phyloP scores from a whole-genome alignment of 2,888 invertebrate species.

The Erannis defoliaria region DNA sequence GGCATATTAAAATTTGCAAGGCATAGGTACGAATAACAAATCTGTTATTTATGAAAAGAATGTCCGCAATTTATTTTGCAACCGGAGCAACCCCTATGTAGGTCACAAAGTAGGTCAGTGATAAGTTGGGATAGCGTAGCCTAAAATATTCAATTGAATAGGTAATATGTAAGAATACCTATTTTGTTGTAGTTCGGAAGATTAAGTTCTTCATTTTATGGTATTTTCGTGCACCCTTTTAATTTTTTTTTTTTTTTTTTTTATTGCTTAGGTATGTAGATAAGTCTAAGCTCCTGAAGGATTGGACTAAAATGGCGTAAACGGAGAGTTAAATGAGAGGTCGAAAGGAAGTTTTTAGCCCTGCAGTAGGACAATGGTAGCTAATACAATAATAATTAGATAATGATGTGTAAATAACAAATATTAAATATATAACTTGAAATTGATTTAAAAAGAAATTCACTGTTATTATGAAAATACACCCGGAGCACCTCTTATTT shows the following conservation, averaged over 20 bases:
- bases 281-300: not conserved
- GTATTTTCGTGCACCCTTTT: not conserved
- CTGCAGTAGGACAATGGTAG: not conserved
- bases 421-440: not conserved
- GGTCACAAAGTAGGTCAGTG: constrained; percentile 70
- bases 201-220: not conserved
- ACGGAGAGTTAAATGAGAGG: too few species aligned
- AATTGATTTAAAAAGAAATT: not conserved
- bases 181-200: not conserved
- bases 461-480: not conserved
- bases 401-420: too few species aligned
- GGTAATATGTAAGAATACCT: not conserved
- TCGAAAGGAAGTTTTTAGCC: too few species aligned
- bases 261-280: not conserved
- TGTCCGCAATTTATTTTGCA: constrained; percentile 26
- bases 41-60: constrained; percentile 17
- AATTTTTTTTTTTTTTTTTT: not conserved
- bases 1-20: not conserved
- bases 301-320: not conserved
- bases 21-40: not conserved
- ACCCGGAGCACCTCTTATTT: constrained; percentile 5
- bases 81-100: constrained; percentile 46
- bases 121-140: constrained; percentile 50
- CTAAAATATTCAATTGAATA: constrained; percentile 38
- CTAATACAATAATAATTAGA: not conserved